phyloP scores from a whole-genome alignment of 2,797 vertebrate species.

The Rhinogobio ventralis region DNA sequence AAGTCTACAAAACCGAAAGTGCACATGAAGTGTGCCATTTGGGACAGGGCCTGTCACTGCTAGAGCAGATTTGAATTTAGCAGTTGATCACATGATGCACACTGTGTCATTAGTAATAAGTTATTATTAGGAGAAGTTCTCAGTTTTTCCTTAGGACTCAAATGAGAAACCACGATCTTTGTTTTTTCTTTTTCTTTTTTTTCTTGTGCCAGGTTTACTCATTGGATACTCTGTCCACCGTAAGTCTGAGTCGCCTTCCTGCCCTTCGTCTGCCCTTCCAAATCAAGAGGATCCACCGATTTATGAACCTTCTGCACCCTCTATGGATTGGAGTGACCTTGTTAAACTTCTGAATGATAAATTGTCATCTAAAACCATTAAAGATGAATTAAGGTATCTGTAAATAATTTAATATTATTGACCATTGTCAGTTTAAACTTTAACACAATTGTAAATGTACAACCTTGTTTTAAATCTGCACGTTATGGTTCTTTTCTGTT shows the following conservation, averaged over 20 bases:
- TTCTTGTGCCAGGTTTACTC: conserved; percentile 80
- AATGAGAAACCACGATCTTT: conserved; percentile 70
- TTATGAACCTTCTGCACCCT: not conserved
- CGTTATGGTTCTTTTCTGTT: not conserved
- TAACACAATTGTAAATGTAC: not conserved
- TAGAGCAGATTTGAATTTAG: not conserved
- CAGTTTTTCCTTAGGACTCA: conserved; percentile 72
- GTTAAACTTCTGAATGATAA: conserved; percentile 66
- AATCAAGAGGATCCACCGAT: not conserved
- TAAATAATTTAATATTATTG: not conserved
- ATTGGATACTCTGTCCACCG: conserved; percentile 80
- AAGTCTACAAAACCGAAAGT: no score
- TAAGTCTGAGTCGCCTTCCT: conserved; percentile 58
- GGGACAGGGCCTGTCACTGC: no score
- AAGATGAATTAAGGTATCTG: conserved; percentile 59
- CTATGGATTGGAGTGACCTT: conserved; percentile 78
- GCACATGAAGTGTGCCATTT: no score
- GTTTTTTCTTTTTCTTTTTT: not conserved
- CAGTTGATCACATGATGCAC: not conserved
- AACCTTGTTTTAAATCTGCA: not conserved
- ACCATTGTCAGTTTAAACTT: not conserved
- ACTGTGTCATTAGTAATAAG: no score
- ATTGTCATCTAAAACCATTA: conserved; percentile 61
- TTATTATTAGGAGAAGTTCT: conserved; percentile 58
- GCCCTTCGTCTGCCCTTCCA: not conserved